Evolutionary conservation across 1,140 invertebrate species (phyloP), one percentile per base, ranked within the genome.

Genomic region (Hyles vespertilio): DNA sequence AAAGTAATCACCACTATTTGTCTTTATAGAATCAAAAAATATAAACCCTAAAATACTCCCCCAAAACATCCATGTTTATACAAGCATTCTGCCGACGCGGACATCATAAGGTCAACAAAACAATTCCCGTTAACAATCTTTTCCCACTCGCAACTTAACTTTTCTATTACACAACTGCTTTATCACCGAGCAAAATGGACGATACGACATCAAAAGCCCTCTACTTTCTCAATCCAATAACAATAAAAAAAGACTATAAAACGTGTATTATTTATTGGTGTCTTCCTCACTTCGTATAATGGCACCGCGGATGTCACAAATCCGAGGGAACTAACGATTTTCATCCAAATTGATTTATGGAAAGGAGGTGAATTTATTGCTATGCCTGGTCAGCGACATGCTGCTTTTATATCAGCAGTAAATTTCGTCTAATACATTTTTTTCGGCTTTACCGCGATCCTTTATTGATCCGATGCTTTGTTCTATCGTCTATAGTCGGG

Each of bases 201-300:
- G 52, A 51, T 61, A 50, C 57, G 61, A 60, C 73, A 70, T 72
- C 66, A 73, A 70, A 69, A 67, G 61, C 64, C 63, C 61, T 69
- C 63, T 54, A 61, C 58, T 61, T 56, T 63, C 72, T 51, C 69
- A 75, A 79, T 79, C 70, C 76, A 77, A 79, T 79, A 77, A 74
- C 70, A 79, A 77, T 79, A 79, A 79, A 79, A 76, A 69, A 47
- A 63, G 55, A 61, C 48, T 70, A 70, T 71, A 79, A 76, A 72
- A 70, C 68, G 59, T 71, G 66, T 77, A 79, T 77, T 79, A 79
- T 79, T 76, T 79, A 79, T 79, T 72, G 73, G 62, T 67, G 62
- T 71, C 65, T 68, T 68, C 59, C 59, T 67, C 61, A 67, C 77
- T 67, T 72, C 58, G 72, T 70, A 72, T 73, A 76, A 81, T 72